Conservation (phyloP, 2,797 vertebrate genomes). For the Anguilla obscura region DNA sequence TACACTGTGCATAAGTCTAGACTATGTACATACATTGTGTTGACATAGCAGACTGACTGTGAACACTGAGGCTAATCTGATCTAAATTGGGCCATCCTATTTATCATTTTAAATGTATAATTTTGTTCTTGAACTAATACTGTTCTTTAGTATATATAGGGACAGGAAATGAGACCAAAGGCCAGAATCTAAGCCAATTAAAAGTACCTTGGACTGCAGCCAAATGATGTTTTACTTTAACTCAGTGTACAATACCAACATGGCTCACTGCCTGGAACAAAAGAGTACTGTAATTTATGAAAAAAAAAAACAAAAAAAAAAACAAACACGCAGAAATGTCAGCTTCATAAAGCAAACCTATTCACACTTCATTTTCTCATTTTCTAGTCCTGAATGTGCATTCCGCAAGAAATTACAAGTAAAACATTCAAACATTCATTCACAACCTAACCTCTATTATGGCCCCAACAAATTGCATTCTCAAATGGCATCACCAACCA, state of each 20-base stretch:
- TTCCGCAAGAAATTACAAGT: not conserved
- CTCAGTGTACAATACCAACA: not conserved
- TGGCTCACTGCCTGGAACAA: not conserved
- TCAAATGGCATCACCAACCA: not conserved
- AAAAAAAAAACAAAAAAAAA: too few species aligned
- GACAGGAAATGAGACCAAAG: not conserved
- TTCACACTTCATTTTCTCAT: not conserved
- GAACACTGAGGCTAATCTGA: slow-evolving; percentile 45
- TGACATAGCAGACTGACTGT: slow-evolving; percentile 50
- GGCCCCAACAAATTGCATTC: not conserved
- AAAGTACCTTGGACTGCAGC: not conserved
- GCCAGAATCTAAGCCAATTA: not conserved
- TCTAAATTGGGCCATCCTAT: slow-evolving; percentile 62
- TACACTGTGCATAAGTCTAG: too few species aligned
- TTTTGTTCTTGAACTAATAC: slow-evolving; percentile 50
- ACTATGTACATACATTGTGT: slow-evolving; percentile 42
- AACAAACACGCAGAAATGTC: not conserved
- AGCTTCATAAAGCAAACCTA: not conserved
- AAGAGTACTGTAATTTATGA: not conserved
- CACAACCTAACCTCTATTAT: not conserved
- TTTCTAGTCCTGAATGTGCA: not conserved
- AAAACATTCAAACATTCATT: not conserved
- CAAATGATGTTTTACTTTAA: not conserved
- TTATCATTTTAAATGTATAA: slow-evolving; percentile 56
- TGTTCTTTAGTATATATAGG: slow-evolving; percentile 37